Conservation (phyloP, 2,797 vertebrate species). For the Naso thynnoides region DNA sequence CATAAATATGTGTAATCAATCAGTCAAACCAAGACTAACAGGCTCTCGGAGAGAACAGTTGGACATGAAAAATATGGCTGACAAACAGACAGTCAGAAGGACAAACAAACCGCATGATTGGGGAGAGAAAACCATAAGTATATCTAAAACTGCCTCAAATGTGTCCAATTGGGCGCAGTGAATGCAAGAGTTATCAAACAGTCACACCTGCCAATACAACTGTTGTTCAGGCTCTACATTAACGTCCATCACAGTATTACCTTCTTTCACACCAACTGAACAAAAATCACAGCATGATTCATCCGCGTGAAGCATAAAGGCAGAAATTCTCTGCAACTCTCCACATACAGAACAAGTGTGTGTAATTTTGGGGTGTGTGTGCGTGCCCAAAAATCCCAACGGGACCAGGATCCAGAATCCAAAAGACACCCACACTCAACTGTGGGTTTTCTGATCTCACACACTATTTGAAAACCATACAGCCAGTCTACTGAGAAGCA, state of each 20-base stretch:
- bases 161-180: neutral
- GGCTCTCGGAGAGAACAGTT: neutral
- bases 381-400: constrained; percentile 31
- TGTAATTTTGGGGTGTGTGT: constrained; percentile 6
- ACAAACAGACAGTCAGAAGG: neutral
- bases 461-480: constrained; percentile 53
- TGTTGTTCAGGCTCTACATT: neutral
- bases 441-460: constrained; percentile 50
- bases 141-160: neutral
- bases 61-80: neutral
- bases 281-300: constrained; percentile 33
- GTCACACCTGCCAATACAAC: neutral
- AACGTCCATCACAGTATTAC: constrained; percentile 8
- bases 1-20: neutral
- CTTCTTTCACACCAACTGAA: constrained; percentile 12
- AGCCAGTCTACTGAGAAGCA: constrained; percentile 47
- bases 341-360: constrained; percentile 1
- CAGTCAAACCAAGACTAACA: neutral
- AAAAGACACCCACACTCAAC: constrained; percentile 22
- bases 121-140: neutral
- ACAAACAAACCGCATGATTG: neutral
- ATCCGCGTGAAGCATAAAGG: constrained; percentile 27
- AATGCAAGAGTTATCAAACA: constrained; percentile 3
- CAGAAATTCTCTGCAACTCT: constrained; percentile 22
- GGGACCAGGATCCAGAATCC: constrained; percentile 33